Evolutionary conservation across 1,140 invertebrate genomes (phyloP), one percentile per base, ranked within the genome.

Genomic region (Bombus confusus): DNA sequence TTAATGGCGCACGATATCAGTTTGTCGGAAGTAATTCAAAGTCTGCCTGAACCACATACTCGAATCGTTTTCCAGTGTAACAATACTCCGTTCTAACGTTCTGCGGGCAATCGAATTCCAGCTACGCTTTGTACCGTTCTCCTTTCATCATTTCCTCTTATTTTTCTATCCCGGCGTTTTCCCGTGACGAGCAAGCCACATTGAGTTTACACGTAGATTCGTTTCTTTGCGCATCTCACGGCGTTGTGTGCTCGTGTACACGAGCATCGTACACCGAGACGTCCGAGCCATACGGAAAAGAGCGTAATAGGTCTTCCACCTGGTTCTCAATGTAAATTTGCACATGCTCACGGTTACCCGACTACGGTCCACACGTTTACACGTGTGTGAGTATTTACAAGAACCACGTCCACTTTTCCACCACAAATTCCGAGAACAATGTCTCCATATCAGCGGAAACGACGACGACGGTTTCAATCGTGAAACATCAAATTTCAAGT

Each of bases 221-320:
- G 57, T 85, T 85, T 71, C 64, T 84, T 72, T 85, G 75, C 59
- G 66, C 59, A 68, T 80, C 84, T 39, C 18, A 28, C 59, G 25
- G 64, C 64, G 31, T n/a, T 43, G 39, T 43, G 37, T 28, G 62
- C 31, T 25, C 34, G 57, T 18, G n/a, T 34, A 22, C n/a, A 69
- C 43, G 12, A 57, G 25, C 34, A 73, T 12, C 34, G 37, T 47
- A 39, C 62, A 66, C 47, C 64, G 31, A 22, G 18, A 47, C 74
- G 62, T 34, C 37, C 68, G 74, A 37, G 74, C 43, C 71, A 82
- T 31, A 52, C 47, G 77, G 80, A 83, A 87, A 85, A 77, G 74
- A 86, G 87, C 84, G 91, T 91, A 91, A 91, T 91, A 88, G 90
- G 82, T 91, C 90, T 91, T 91, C 79, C 86, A 88, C 57, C 41